Evolutionary conservation across 2,797 vertebrate species (phyloP), one percentile per base, ranked within the genome.

Genomic region (Aviceda cuculoides): DNA sequence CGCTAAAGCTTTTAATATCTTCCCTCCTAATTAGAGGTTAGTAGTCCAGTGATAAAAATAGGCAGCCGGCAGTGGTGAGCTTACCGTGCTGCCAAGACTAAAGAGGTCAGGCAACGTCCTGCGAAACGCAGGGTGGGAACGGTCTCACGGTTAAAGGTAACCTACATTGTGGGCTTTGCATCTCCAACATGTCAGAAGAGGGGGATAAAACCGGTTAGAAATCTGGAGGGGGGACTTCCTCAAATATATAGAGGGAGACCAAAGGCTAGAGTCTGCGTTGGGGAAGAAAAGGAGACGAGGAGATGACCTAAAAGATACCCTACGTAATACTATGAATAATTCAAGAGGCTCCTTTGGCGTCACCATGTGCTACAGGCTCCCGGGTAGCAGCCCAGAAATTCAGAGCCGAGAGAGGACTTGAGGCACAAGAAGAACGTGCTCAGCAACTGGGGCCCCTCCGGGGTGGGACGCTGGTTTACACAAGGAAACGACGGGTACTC

Each of bases 41-140:
- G 93, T 92, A 90, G 92, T 83, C 84, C 84, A 91, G 75, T 63
- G 93, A 93, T 39, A 89, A 91, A 97, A 95, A 97, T 86, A 97
- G 95, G 74, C 75, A 61, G 89, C 35, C 0, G 0, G 67, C 78
- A 83, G 59, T 1, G 3, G 35, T 91, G 71, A 95, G 93, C 66
- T 97, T 78, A 82, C 39, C 49, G 7, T 52, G 74, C 2, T 0
- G 39, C 50, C 0, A 0, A 93, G 50, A 28, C 68, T 93, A 78
- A 91, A 78, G 77, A 88, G 87, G 65, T 90, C 91, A 91, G 91
- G 40, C 2, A 3, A 71, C 35, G 66, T 73, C 91, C 82, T 92
- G 68, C 3, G 11, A 91, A 83, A 83, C 40, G 55, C 87, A 62
- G 89, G 92, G 47, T 2, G 4, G 83, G n/a, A 49, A 59, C 0